phyloP scores from a whole-genome alignment of 2,888 invertebrate species.

The Pherbina coryleti region DNA sequence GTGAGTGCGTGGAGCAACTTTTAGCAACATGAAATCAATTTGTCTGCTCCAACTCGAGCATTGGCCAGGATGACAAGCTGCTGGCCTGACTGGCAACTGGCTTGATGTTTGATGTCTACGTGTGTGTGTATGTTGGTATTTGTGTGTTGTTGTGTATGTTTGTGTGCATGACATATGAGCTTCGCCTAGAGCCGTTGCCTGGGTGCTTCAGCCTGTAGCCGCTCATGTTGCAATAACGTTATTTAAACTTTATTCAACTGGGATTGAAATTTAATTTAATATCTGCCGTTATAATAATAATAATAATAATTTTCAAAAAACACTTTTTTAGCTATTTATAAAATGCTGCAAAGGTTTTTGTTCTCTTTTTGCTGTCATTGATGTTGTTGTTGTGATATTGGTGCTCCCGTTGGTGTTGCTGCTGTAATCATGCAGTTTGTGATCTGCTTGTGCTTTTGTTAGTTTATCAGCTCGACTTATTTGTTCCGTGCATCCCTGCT shows the following conservation, averaged over 20 bases:
- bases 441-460: not conserved
- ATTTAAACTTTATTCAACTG: constrained; percentile 43
- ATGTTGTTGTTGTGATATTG: too few relatives aligned
- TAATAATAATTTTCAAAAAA: constrained; percentile 10
- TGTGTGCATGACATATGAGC: constrained; percentile 2
- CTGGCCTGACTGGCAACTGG: not conserved
- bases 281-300: constrained; percentile 46
- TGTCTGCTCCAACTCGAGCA: constrained; percentile 50
- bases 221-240: constrained; percentile 34
- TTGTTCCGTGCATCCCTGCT: not conserved
- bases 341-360: not conserved
- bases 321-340: constrained; percentile 1
- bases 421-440: not conserved
- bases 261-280: constrained; percentile 64
- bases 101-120: not conserved
- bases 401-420: constrained; percentile 18
- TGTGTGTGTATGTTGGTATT: not conserved
- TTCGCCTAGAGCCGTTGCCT: not conserved
- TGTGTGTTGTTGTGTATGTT: not conserved
- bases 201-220: not conserved
- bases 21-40: constrained; percentile 62
- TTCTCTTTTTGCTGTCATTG: not conserved
- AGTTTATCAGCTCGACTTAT: not conserved
- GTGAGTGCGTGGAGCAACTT: not conserved
- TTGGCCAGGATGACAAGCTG: not conserved